phyloP scores from a whole-genome alignment of 2,888 invertebrate genomes.

The Cryptus viduatorius region DNA sequence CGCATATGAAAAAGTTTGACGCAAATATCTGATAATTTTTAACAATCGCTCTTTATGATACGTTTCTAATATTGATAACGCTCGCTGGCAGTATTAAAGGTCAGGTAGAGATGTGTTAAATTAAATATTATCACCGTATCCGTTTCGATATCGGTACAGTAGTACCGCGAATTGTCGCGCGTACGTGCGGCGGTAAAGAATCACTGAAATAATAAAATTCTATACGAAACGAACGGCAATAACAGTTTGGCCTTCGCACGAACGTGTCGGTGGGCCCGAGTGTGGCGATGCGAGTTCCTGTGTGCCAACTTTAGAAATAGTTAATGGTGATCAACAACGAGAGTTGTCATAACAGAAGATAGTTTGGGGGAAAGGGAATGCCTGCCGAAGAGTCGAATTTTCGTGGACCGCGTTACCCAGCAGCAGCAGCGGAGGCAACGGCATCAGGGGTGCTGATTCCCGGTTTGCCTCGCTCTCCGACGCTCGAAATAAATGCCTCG shows the following conservation, averaged over 20 bases:
- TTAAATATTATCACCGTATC: constrained; percentile 29
- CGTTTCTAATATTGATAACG: constrained; percentile 3
- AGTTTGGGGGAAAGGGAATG: background rate
- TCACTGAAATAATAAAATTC: constrained; percentile 20
- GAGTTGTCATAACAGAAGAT: constrained; percentile 36
- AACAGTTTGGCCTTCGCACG: constrained; percentile 44
- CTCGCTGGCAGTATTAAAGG: too few species aligned
- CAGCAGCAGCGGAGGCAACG: background rate
- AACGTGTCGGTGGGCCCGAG: background rate
- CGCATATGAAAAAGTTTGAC: background rate
- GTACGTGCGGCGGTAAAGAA: constrained; percentile 11
- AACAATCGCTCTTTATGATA: background rate
- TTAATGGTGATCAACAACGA: constrained; percentile 71
- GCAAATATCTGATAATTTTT: background rate
- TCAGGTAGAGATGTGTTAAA: constrained; percentile 4
- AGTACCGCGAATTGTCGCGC: background rate
- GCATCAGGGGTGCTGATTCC: constrained; percentile 2
- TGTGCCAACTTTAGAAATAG: constrained; percentile 75
- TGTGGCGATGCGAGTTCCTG: background rate
- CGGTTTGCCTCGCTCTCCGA: constrained; percentile 4
- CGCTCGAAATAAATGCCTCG: constrained; percentile 40
- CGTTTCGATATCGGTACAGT: too few species aligned
- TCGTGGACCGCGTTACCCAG: background rate
- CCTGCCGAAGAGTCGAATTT: background rate
- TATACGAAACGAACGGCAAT: constrained; percentile 41